Evolutionary conservation across 2,888 invertebrate species (phyloP), one percentile per base, ranked within the genome.

Genomic region (Lamellibrachia satsuma): DNA sequence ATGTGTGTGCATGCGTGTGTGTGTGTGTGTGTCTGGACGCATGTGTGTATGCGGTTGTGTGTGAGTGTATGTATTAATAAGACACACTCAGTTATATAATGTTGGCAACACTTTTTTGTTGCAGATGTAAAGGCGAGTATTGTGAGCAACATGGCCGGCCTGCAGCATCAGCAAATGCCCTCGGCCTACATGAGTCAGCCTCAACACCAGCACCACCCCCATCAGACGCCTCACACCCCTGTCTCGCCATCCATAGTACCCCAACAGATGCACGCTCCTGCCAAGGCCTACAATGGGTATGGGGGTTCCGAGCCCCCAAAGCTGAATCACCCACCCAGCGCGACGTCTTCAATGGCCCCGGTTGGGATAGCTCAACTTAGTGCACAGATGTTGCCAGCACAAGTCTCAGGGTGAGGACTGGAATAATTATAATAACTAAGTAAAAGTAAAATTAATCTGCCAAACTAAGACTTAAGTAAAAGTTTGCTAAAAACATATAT

Each of bases 271-370:
- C 92, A 90, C 57, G 93, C 27, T 90, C 92, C 60, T n/a, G 22
- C 22, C 75, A 75, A 52, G 94, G 94, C 93, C 94, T 94, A 93
- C 93, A 93, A 60, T 91, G 93, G 51, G 52, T 93, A 93, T 7
- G 94, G 94, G 93, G 94, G 95, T 94, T 94, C 94, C 91, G 95
- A 95, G 92, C 95, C 95, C n/a, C 95, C 95, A 92, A 95, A 95
- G 92, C 93, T 95, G 91, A 95, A 95, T 93, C 95, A 95, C 94
- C 94, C 94, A 57, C 94, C 94, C 15, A 57, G 91, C 51, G 51
- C 92, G 22, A 57, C 22, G 11, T 93, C 94, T 93, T 51, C 52
- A 7, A 91, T 91, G 91, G 91, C 93, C 94, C 94, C 92, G 92
- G 95, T 93, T 93, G 93, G 93, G 90, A 93, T 95, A 52, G 93